Conservation (phyloP, 2,113 vertebrate species). For the Podarcis cretensis region DNA sequence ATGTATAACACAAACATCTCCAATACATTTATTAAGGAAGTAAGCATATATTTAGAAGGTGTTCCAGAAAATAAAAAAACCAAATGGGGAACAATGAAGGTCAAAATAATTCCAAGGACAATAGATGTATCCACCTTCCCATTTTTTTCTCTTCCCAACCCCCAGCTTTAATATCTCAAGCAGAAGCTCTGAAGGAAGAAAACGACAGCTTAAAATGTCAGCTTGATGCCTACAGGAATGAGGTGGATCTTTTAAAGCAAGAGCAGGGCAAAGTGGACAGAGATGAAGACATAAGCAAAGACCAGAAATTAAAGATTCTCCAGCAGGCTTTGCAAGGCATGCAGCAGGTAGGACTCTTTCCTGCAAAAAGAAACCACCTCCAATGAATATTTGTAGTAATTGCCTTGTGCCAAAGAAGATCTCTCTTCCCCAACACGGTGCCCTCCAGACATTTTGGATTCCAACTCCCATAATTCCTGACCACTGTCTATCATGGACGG, state of each 20-base stretch:
- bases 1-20: background rate
- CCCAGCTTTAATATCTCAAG: slow-evolving; percentile 82
- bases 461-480: too few species aligned
- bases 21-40: background rate
- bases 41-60: background rate
- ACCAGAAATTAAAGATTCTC: slow-evolving; percentile 92
- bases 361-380: fast-evolving
- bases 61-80: background rate
- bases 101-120: background rate
- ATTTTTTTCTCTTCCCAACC: background rate
- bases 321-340: slow-evolving; percentile 96
- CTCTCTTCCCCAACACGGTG: background rate
- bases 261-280: slow-evolving; percentile 88
- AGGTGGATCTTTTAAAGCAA: slow-evolving; percentile 94
- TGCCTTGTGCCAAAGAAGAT: too few species aligned
- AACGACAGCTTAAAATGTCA: slow-evolving; percentile 97
- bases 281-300: slow-evolving; percentile 89
- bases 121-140: too few species aligned
- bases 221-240: slow-evolving; percentile 93
- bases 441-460: too few species aligned
- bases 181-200: slow-evolving; percentile 92
- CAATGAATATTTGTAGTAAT: background rate
- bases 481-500: too few species aligned
- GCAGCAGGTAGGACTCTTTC: slow-evolving; percentile 86
- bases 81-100: background rate